These are phyloP conservation scores for Apamea crenata DNA, from an alignment of 2,888 invertebrate species.

Conservation along the genomic window DNA sequence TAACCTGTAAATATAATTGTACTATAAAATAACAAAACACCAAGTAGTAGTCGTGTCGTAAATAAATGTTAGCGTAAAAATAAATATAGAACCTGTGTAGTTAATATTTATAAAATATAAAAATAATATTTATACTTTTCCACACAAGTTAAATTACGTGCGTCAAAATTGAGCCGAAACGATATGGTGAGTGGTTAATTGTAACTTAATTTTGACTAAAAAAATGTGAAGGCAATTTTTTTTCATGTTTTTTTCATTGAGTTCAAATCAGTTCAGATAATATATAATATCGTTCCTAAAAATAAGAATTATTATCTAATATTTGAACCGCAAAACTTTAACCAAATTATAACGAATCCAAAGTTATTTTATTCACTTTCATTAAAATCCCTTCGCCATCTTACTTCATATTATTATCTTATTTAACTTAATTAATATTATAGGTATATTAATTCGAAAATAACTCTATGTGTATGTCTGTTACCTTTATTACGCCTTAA, in stretches of 20 bases:
- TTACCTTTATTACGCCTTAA: background rate
- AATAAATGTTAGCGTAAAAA: constrained; percentile 62
- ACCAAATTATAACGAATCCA: too few relatives aligned
- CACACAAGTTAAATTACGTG: constrained; percentile 45
- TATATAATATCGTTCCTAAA: background rate
- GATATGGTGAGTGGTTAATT: constrained; percentile 65
- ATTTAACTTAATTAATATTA: background rate
- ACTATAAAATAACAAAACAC: constrained; percentile 63
- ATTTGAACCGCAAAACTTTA: background rate
- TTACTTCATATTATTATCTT: too few relatives aligned
- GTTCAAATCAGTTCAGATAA: background rate
- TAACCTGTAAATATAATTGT: constrained; percentile 62
- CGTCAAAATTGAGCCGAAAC: constrained; percentile 54
- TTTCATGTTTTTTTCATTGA: background rate
- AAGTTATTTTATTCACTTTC: background rate
- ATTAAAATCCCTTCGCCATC: background rate
- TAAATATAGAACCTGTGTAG: constrained; percentile 45
- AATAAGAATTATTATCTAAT: background rate
- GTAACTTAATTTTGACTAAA: background rate
- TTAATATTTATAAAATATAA: constrained; percentile 30
- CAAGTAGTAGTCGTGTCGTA: constrained; percentile 59
- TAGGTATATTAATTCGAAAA: background rate
- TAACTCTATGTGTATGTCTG: background rate
- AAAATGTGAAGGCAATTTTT: background rate
- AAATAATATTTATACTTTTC: constrained; percentile 39